Base-by-base conservation (phyloP, 1,140 invertebrate genomes). In the Leptoteleia sp. region DNA sequence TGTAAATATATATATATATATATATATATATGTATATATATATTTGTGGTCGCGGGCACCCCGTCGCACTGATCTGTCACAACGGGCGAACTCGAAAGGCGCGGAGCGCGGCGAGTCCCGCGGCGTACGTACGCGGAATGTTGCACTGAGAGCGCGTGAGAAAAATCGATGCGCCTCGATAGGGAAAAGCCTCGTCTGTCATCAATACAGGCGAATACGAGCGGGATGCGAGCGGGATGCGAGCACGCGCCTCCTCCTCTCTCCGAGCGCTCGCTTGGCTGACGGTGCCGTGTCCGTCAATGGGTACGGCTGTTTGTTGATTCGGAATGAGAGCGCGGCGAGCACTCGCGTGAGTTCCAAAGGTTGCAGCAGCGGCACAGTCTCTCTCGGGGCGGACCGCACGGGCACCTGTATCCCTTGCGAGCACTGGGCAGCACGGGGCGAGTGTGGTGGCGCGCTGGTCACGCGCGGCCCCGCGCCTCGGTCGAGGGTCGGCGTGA, bases 101-200 rank as follows among this genome's bases (percentile, higher is more conserved):
- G 35, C 42, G 11, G 38, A 42, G 48, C 27, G 25, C 11, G 37
- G 38, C 19, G 42, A 68, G 65, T 48, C 47, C 33, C 5, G 45
- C 9, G 35, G 29, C 55, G 11, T 47, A 50, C 37, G 27, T 65
- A 48, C 19, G 22, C 68, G 68, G 45, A 62, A 38, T 55, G 59
- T 73, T 65, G 59, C 52, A 73, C 70, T 71, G 45, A 40, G 19
- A 48, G 59, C 29, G 38, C 57, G 68, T 64, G 57, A 64, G 68
- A 72, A 73, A 73, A 65, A 73, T 73, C 70, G 70, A 65, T 65
- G n/a, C n/a, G 37, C 70, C 59, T 55, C 50, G 57, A 57, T 55
- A 62, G 50, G 57, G 55, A 25, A 61, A 61, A 71, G 54, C 55
- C 45, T 52, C 68, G 68, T 72, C 54, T 71, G 52, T 72, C 42